Percentiles rank a stretch among this genome's conserved stretches.
Conservation (phyloP, 2,113 vertebrate genomes). For the Corythornis cristatus region DNA sequence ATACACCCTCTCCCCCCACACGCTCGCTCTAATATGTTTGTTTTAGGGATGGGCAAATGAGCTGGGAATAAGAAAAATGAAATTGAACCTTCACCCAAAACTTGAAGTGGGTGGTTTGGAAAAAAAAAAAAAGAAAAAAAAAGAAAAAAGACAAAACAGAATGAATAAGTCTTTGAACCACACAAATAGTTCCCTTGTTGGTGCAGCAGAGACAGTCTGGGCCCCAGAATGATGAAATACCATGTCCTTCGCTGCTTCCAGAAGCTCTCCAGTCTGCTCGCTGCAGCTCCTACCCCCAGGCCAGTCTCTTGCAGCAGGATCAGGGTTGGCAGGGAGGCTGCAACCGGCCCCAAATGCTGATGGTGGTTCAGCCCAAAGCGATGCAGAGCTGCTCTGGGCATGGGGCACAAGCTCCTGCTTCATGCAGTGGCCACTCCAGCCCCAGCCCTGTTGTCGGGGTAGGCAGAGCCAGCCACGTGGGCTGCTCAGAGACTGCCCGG, state of each 20-base stretch:
- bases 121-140: background rate
- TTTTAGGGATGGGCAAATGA: constrained; percentile 61
- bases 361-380: rapidly evolving
- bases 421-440: rapidly evolving
- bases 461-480: rapidly evolving
- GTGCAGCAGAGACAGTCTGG: constrained; percentile 37
- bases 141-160: constrained; percentile 5
- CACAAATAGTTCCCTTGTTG: constrained; percentile 43
- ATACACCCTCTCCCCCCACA: constrained; percentile 29
- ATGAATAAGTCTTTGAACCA: constrained; percentile 56
- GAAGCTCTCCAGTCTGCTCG: background rate
- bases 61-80: constrained; percentile 63
- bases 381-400: rapidly evolving
- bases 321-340: rapidly evolving
- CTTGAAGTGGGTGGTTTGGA: constrained; percentile 50
- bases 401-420: rapidly evolving
- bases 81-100: constrained; percentile 65
- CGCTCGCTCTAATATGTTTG: constrained; percentile 45
- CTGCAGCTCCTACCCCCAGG: background rate
- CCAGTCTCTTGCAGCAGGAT: background rate
- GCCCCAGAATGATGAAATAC: constrained; percentile 33
- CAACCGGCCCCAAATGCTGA: background rate
- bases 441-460: rapidly evolving
- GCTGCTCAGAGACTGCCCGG: background rate
- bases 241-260: background rate